Base-by-base conservation (phyloP, 2,888 invertebrate genomes). In the Acleris emargana region DNA sequence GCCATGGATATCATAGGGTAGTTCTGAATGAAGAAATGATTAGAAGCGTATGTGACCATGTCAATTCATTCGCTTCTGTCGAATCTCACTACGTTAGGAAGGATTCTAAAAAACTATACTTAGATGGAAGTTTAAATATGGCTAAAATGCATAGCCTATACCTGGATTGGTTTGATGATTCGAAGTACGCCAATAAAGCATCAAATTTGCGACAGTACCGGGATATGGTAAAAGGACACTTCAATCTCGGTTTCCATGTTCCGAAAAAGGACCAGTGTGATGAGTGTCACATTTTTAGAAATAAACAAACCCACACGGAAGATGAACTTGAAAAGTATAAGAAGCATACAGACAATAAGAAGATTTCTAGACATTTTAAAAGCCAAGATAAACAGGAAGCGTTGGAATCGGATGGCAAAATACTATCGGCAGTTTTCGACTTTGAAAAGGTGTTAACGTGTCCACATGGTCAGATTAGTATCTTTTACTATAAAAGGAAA, bases 381-480 rank as follows among this genome's bases (percentile, higher is more conserved):
- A 32, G 22, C 13, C 25, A 62, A 49, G 64, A 68, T 49, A 69
- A 69, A 63, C 28, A 57, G 11, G 50, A 55, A 59, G 68, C 63
- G n/a, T 38, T 58, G 38, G 6, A 20, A n/a, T 58, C 57, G 51
- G 59, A 68, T 57, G 62, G 58, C 45, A 51, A 60, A 53, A 55
- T 67, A 45, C 45, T 67, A 7, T 51, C 61, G 42, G 70, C 70
- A 25, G 55, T 58, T 32, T 73, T 69, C 68, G 71, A 73, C 62
- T 62, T 72, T 50, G 58, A 72, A 68, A 72, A 73, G 58, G 64
- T 68, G 32, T 51, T 71, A 43, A 67, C 59, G 57, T 53, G 55
- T 47, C 73, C 71, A 58, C 64, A 63, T 57, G 68, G 68, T 25
- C 53, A 70, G 20, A 64, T 71, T 13, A 70, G 68, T 51, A 59